These are phyloP conservation scores for Lutjanus campechanus DNA, from an alignment of 2,797 vertebrate species.

Conservation along the genomic window DNA sequence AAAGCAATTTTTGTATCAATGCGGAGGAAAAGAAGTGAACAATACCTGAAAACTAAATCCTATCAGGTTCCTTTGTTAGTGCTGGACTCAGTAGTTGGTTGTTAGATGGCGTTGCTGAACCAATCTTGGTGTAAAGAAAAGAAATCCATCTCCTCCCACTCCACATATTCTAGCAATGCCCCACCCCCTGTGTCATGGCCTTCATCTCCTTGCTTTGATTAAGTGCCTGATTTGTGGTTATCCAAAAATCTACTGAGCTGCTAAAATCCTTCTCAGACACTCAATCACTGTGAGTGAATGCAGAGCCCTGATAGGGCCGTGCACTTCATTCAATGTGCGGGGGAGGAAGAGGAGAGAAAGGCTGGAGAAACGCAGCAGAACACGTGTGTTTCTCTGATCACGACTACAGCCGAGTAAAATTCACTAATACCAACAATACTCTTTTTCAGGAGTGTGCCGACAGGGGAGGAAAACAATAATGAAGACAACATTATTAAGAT, in stretches of 20 bases:
- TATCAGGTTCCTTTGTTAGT: slow-evolving; percentile 42
- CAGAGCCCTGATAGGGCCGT: slow-evolving; percentile 54
- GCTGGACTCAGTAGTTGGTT: slow-evolving; percentile 37
- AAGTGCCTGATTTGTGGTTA: slow-evolving; percentile 69
- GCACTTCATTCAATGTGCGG: slow-evolving; percentile 53
- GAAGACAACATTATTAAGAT: slow-evolving; percentile 16
- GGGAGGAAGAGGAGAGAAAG: slow-evolving; percentile 63
- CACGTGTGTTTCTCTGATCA: slow-evolving; percentile 57
- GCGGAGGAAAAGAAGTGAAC: slow-evolving; percentile 31
- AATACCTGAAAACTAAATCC: slow-evolving; percentile 42
- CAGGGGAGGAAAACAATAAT: background rate
- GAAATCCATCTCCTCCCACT: slow-evolving; percentile 54
- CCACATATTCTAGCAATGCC: slow-evolving; percentile 36
- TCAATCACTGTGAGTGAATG: slow-evolving; percentile 66
- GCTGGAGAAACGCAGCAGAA: slow-evolving; percentile 40
- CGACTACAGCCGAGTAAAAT: slow-evolving; percentile 43
- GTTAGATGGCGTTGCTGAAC: slow-evolving; percentile 35
- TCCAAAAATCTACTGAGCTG: slow-evolving; percentile 71
- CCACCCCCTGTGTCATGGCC: slow-evolving; percentile 35
- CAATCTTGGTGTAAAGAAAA: slow-evolving; percentile 38
- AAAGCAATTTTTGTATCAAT: slow-evolving; percentile 15
- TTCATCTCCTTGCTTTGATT: slow-evolving; percentile 64
- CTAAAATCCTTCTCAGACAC: slow-evolving; percentile 65
- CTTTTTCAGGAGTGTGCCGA: slow-evolving; percentile 3
- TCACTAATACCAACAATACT: slow-evolving; percentile 21